Conservation (phyloP, 2,888 invertebrate species). For the Cephus sareptanus region DNA sequence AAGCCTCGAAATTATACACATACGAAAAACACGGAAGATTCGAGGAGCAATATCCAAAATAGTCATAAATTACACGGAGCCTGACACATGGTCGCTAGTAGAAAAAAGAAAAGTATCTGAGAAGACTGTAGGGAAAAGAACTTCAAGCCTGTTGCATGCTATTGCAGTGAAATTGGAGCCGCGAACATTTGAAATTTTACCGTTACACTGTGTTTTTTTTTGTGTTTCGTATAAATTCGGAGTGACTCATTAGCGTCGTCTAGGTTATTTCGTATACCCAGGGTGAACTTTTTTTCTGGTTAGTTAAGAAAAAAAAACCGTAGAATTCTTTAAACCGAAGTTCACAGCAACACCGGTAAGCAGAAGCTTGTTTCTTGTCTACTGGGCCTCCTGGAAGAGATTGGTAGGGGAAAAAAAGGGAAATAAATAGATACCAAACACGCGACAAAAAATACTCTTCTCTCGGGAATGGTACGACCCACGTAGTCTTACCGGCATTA, state of each 20-base stretch:
- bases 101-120: background rate
- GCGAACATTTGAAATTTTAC: background rate
- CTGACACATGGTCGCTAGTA: background rate
- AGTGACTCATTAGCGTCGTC: background rate
- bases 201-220: background rate
- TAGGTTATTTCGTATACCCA: background rate
- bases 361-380: background rate
- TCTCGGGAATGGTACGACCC: background rate
- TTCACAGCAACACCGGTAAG: background rate
- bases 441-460: background rate
- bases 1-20: background rate
- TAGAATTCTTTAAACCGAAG: background rate
- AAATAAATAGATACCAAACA: background rate
- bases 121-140: background rate
- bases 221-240: background rate
- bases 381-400: background rate
- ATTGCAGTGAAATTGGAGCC: background rate
- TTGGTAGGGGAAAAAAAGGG: background rate
- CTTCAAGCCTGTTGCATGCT: background rate
- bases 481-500: background rate
- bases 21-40: background rate
- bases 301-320: background rate
- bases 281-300: background rate
- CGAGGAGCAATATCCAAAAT: background rate
- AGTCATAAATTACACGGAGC: background rate